A percentile compares a stretch with the other conserved stretches of the same genome.
These are phyloP conservation scores for Daboia siamensis DNA, from an alignment of 2,113 vertebrate genomes.

Conservation along the genomic window DNA sequence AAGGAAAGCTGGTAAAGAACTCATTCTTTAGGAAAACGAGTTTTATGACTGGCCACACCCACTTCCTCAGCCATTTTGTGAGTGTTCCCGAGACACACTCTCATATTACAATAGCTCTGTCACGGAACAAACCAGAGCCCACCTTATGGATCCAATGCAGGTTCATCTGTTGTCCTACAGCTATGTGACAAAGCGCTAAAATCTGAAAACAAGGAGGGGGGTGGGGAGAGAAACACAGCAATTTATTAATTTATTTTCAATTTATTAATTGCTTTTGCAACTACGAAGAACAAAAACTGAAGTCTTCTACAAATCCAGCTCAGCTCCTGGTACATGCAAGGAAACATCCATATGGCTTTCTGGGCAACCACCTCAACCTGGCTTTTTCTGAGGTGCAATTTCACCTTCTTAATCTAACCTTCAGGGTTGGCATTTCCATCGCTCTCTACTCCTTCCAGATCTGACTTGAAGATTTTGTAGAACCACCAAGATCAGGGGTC, in stretches of 20 bases:
- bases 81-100: neutral
- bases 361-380: neutral
- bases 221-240: neutral
- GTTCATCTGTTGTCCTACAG: constrained; percentile 92
- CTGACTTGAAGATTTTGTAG: no score
- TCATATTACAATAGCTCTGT: neutral
- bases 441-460: no score
- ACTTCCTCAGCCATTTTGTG: neutral
- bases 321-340: neutral
- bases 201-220: constrained; percentile 67
- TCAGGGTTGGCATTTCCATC: no score
- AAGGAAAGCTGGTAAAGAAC: neutral
- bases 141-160: constrained; percentile 99
- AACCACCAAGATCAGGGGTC: no score
- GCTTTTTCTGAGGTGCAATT: neutral
- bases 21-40: neutral
- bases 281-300: neutral
- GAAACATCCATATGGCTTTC: neutral
- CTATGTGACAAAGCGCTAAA: constrained; percentile 90
- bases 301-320: neutral
- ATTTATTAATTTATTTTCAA: no score
- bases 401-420: no score
- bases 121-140: neutral
- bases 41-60: neutral
- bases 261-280: neutral